These are phyloP conservation scores for Oscheius sp. DNA, from an alignment of 2,888 invertebrate genomes.

Conservation along the genomic window DNA sequence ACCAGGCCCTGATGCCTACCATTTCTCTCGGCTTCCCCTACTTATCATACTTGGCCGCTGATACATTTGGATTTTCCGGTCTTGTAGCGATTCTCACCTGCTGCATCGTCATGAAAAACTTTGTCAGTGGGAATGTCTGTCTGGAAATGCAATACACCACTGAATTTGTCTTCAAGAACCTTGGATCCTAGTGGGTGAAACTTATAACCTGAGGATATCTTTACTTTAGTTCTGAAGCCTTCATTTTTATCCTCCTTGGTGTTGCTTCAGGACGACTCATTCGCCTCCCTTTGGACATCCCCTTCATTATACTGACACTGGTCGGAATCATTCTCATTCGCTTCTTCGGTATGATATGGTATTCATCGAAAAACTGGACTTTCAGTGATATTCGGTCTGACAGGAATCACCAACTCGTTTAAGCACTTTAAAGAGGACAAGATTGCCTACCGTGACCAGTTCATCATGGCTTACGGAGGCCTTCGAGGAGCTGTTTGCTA, in stretches of 20 bases:
- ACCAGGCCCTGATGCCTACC: conserved; percentile 25
- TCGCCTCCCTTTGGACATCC: conserved; percentile 79
- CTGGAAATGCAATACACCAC: conserved; percentile 61
- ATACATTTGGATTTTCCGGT: conserved; percentile 97
- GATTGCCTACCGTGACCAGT: conserved; percentile 80
- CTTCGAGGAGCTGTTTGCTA: conserved; percentile 90
- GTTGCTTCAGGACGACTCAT: conserved; percentile 82
- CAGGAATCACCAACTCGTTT: conserved; percentile 85
- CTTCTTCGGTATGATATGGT: conserved; percentile 81
- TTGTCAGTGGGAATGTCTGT: conserved; percentile 59
- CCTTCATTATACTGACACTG: conserved; percentile 88
- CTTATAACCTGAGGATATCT: not conserved
- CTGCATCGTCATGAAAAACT: conserved; percentile 89
- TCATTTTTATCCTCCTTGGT: conserved; percentile 98
- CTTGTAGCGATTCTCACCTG: conserved; percentile 82
- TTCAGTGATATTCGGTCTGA: conserved; percentile 73
- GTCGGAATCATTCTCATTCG: conserved; percentile 90
- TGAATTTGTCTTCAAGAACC: conserved; percentile 77
- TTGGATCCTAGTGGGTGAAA: conserved; percentile 12
- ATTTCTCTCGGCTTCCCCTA: conserved; percentile 83
- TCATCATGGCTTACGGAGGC: conserved; percentile 95
- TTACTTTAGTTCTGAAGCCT: conserved; percentile 86
- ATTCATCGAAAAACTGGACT: not conserved
- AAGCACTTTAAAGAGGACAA: conserved; percentile 83
- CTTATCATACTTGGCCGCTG: conserved; percentile 92